Evolutionary conservation across 2,888 invertebrate species (phyloP).

Genomic region (Hyalella azteca): DNA sequence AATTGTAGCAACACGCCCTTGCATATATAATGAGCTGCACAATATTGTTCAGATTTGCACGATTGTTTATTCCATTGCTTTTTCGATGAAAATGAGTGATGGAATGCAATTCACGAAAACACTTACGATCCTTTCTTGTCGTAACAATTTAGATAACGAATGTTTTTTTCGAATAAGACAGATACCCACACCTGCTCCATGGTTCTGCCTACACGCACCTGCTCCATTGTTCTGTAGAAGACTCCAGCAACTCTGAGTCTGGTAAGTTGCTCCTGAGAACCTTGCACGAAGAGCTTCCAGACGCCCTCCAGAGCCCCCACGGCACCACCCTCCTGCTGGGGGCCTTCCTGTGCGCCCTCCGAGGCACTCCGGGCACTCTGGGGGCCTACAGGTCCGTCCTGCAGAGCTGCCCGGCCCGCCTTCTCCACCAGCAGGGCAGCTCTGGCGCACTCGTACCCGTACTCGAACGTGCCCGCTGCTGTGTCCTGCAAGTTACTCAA

Average conservation of each 20-base stretch:
- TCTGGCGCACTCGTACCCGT: slow-evolving; percentile 78
- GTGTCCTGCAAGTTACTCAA: no score
- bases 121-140: no score
- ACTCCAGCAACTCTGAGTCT: slow-evolving; percentile 76
- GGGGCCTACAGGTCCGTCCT: slow-evolving; percentile 62
- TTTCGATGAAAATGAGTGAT: no score
- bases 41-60: no score
- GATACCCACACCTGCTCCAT: no score
- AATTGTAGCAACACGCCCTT: no score
- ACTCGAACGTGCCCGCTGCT: slow-evolving; percentile 73
- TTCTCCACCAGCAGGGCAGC: slow-evolving; percentile 76
- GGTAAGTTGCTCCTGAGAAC: slow-evolving; percentile 78
- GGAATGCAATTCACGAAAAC: no score
- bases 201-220: slow-evolving; percentile 62
- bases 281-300: slow-evolving; percentile 74
- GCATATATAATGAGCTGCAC: no score
- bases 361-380: slow-evolving; percentile 67
- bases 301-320: slow-evolving; percentile 70
- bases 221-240: slow-evolving; percentile 72
- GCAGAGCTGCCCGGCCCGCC: slow-evolving; percentile 64
- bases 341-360: slow-evolving; percentile 67
- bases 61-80: no score
- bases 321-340: slow-evolving; percentile 67
- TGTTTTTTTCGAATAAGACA: no score
- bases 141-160: no score